Conservation (phyloP, 2,113 vertebrate genomes). For the Aythya baeri region DNA sequence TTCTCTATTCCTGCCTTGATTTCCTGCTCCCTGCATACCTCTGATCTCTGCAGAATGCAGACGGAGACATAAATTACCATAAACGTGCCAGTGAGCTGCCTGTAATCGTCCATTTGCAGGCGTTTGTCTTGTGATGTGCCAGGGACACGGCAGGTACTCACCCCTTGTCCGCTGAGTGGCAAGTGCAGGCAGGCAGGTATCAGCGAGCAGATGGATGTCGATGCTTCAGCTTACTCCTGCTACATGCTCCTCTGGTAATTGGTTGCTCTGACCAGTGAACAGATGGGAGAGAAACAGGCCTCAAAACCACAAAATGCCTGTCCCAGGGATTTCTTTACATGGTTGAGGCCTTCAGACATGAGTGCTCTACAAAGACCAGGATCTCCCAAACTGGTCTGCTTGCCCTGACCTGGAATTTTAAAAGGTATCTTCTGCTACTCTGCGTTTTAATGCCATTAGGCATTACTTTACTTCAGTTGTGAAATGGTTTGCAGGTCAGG, state of each 20-base stretch:
- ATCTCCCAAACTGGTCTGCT: background rate
- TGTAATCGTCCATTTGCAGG: background rate
- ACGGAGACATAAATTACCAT: background rate
- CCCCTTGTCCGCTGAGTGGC: background rate
- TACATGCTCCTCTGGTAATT: background rate
- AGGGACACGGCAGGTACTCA: background rate
- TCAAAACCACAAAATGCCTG: background rate
- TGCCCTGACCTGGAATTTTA: background rate
- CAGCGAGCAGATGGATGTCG: background rate
- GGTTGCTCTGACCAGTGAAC: background rate
- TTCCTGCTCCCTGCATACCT: background rate
- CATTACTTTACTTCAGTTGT: background rate
- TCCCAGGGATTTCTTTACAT: background rate
- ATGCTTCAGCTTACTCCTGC: background rate
- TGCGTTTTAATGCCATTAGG: background rate
- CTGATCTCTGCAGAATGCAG: background rate
- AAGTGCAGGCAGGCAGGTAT: background rate
- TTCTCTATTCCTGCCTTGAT: background rate
- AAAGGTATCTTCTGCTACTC: background rate
- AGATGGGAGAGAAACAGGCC: background rate
- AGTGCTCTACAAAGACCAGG: accelerated
- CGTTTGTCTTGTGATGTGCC: background rate
- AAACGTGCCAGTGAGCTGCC: background rate
- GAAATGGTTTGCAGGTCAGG: background rate
- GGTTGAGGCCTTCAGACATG: background rate